These are phyloP conservation scores for Tetragonula carbonaria DNA, from an alignment of 2,888 invertebrate genomes.

Conservation along the genomic window DNA sequence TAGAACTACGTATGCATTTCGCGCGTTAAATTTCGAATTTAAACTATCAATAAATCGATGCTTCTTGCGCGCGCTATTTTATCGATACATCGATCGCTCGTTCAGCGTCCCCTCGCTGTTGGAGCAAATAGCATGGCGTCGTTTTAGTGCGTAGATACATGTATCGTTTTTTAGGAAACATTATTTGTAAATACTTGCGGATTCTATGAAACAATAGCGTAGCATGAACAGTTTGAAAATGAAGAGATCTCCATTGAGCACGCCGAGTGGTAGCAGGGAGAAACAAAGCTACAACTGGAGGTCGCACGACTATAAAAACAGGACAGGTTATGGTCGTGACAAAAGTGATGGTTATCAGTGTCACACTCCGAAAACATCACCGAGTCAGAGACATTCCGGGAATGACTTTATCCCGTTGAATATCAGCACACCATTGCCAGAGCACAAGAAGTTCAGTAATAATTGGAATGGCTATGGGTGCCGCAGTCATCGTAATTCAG, in stretches of 20 bases:
- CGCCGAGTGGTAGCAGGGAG: slow-evolving; percentile 65
- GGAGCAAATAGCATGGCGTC: slow-evolving; percentile 39
- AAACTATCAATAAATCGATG: slow-evolving; percentile 23
- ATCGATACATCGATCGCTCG: slow-evolving; percentile 39
- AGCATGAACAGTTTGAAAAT: slow-evolving; percentile 56
- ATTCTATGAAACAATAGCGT: slow-evolving; percentile 27
- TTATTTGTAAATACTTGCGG: slow-evolving; percentile 56
- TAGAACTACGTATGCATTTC: not conserved
- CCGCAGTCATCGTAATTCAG: slow-evolving; percentile 50
- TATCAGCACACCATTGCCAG: slow-evolving; percentile 62
- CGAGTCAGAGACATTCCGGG: slow-evolving; percentile 47
- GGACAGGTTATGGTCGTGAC: slow-evolving; percentile 66
- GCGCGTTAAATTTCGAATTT: not conserved
- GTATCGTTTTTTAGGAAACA: slow-evolving; percentile 37
- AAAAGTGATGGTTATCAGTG: slow-evolving; percentile 54
- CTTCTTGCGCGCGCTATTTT: not conserved
- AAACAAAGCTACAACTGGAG: slow-evolving; percentile 63
- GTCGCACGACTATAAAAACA: slow-evolving; percentile 42
- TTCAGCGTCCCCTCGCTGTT: not conserved
- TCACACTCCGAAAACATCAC: slow-evolving; percentile 25
- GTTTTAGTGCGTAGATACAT: slow-evolving; percentile 18
- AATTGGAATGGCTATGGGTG: slow-evolving; percentile 62
- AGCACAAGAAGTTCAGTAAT: slow-evolving; percentile 53
- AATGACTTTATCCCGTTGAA: slow-evolving; percentile 75
- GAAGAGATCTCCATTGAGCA: slow-evolving; percentile 77